Conservation (phyloP, 2,797 vertebrate species). For the Lacerta agilis region DNA sequence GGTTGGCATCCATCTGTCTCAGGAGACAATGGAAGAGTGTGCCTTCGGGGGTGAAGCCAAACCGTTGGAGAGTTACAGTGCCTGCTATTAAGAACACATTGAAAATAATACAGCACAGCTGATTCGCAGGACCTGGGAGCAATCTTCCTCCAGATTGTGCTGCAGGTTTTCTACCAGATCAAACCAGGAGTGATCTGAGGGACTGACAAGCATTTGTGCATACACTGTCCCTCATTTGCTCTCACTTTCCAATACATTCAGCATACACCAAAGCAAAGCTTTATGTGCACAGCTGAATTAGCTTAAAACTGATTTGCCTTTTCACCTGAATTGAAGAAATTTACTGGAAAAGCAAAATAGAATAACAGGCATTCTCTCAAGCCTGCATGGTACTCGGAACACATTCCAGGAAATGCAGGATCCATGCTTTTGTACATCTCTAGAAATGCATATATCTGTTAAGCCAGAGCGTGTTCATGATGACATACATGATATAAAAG, state of each 20-base stretch:
- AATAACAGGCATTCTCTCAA: neutral
- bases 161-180: neutral
- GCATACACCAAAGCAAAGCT: neutral
- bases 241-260: neutral
- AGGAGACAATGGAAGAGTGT: too few relatives aligned
- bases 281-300: neutral
- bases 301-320: neutral
- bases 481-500: neutral
- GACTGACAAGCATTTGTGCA: neutral
- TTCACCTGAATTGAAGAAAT: neutral
- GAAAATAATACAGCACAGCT: neutral
- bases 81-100: neutral
- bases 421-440: neutral
- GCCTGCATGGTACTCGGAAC: neutral
- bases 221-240: neutral
- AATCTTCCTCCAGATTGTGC: neutral
- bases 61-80: too few relatives aligned
- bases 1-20: too few relatives aligned
- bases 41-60: too few relatives aligned
- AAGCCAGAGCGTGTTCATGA: neutral
- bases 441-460: neutral
- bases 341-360: neutral
- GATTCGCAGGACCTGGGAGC: neutral
- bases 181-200: neutral
- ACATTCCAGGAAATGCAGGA: neutral